Evolutionary conservation across 2,113 vertebrate species (phyloP).

Genomic region (Aphyosemion australe): DNA sequence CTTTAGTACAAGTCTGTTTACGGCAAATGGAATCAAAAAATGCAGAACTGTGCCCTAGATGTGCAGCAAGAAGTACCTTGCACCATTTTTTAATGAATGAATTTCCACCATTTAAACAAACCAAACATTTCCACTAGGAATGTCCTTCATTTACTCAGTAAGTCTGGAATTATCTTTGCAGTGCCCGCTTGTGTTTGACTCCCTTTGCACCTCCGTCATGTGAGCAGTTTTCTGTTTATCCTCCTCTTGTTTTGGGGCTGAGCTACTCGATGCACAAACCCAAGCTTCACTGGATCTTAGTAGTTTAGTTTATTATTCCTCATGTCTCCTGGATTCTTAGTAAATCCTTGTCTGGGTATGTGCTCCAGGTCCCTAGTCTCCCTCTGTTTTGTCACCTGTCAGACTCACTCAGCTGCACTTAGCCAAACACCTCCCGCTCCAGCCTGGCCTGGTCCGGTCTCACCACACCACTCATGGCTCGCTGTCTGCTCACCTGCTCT

Average conservation of each 20-base stretch:
- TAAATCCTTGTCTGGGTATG: neutral
- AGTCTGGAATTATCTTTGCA: neutral
- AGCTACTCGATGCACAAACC: neutral
- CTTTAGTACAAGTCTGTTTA: too few species aligned
- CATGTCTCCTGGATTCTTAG: neutral
- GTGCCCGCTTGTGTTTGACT: neutral
- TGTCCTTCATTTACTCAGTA: too few species aligned
- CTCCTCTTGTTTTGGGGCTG: neutral
- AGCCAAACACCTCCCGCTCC: neutral
- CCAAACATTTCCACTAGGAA: too few species aligned
- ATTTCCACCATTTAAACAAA: too few species aligned
- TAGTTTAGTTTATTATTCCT: neutral
- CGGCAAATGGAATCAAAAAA: too few species aligned
- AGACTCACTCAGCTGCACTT: conserved; percentile 1
- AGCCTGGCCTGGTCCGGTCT: neutral
- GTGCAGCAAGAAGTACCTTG: too few species aligned
- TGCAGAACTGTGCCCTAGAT: too few species aligned
- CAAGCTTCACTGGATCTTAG: neutral
- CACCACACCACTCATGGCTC: neutral
- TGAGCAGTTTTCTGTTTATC: too few species aligned
- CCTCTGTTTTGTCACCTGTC: conserved; percentile 1
- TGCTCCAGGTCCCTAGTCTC: neutral
- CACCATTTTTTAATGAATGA: too few species aligned
- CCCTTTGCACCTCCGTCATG: neutral
- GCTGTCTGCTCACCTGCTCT: neutral